Evolutionary conservation across 2,888 invertebrate genomes (phyloP), one percentile per base, ranked within the genome.

Genomic region (Netelia inedita): DNA sequence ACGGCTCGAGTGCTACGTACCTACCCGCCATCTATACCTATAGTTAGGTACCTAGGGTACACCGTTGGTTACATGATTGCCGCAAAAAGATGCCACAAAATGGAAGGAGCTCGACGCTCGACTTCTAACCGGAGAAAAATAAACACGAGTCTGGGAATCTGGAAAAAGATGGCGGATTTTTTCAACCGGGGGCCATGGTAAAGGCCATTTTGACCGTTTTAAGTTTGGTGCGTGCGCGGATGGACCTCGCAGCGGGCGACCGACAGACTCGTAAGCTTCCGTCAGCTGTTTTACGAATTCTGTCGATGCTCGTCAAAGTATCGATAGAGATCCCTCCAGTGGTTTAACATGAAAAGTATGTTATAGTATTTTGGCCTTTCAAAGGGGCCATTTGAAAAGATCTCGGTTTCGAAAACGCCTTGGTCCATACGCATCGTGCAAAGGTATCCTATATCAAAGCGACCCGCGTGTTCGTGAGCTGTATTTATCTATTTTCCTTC

Each of bases 371-470:
- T 57, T 41, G 46, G 23, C 53, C 66, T 65, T 19, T 55, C 65
- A 6, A 3, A 28, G 71, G 73, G 63, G 53, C 53, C 72, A n/a
- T 23, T n/a, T 57, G 59, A 63, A 53, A 71, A 89, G 88, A 73
- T 79, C 79, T 87, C 89, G 87, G 89, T 91, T 91, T 90, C 90
- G 88, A 90, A 88, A 82, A 72, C 87, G 88, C 88, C 88, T 85
- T 87, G 87, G 86, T 85, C 89, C 88, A 55, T 68, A 69, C 87
- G 6, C 89, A 86, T 88, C 89, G 87, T 88, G 89, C 89, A 91
- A 90, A 90, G 89, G 91, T 91, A 91, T 91, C 91, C 88, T 89
- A 90, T 91, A 90, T 91, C 91, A 91, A 91, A 91, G 91, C 89
- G 79, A 35, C 35, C 35, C 35, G 35, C 35, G 35, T 35, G 5